Evolutionary conservation across 1,140 invertebrate genomes (phyloP).

Genomic region (Macrotrachela quadricornifera): DNA sequence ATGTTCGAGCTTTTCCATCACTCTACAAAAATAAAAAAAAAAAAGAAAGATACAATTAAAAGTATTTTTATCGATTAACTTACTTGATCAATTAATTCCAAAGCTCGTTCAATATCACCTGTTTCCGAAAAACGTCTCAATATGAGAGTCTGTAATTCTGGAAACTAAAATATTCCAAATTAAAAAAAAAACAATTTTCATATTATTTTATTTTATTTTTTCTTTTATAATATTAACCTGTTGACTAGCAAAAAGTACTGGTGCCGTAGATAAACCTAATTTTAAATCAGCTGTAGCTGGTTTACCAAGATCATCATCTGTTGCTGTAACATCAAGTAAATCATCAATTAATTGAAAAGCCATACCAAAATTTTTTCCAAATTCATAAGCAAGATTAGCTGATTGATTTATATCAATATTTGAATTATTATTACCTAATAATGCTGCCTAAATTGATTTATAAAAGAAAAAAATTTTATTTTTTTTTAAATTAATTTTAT

Average conservation of each 20-base stretch:
- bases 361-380: slow-evolving; percentile 8
- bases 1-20: too few relatives aligned
- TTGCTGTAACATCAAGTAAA: slow-evolving; percentile 82
- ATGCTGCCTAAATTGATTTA: too few relatives aligned
- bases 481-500: too few relatives aligned
- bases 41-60: too few relatives aligned
- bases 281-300: slow-evolving; percentile 77
- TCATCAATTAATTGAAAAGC: slow-evolving; percentile 43
- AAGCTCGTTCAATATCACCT: slow-evolving; percentile 69
- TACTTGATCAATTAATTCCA: too few relatives aligned
- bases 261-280: slow-evolving; percentile 38
- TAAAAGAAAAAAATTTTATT: too few relatives aligned
- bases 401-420: not conserved
- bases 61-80: too few relatives aligned
- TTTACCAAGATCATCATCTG: slow-evolving; percentile 75
- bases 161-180: slow-evolving; percentile 57
- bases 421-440: not conserved
- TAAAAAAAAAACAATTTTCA: too few relatives aligned
- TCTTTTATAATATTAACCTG: too few relatives aligned
- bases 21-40: too few relatives aligned
- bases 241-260: slow-evolving; percentile 30
- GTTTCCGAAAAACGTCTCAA: slow-evolving; percentile 75
- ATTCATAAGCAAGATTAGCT: not conserved
- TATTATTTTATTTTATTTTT: too few relatives aligned
- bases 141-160: slow-evolving; percentile 81